Base-by-base conservation (phyloP, 2,113 vertebrate genomes). In the Microcebus jonahi region DNA sequence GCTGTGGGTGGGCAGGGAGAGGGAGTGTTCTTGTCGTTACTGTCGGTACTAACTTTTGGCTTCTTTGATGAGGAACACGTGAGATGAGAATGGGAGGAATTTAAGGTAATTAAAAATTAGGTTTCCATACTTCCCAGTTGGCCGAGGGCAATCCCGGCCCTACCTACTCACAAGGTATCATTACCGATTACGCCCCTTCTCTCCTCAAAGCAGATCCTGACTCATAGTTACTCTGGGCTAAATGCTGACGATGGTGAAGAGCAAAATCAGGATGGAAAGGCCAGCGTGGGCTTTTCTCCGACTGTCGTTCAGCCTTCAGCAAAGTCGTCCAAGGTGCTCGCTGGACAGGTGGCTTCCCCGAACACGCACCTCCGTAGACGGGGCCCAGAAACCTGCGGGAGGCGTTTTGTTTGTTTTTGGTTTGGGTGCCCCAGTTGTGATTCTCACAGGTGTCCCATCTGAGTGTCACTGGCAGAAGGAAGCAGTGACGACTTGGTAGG, bases 41-140 rank as follows among this genome's bases (percentile, higher is more conserved):
- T 31, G 67, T 48, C 1, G 0, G 34, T 31, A 18, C 29, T 48
- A 36, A 55, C 1, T 11, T 12, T 70, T 20, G 39, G 68, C 9
- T 45, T 89, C 90, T 89, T 84, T 57, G 67, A 95, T 45, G 73
- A 77, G 59, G 31, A 63, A 1, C 27, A 23, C 39, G 14, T 31
- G 34, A 53, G 50, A 27, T 39, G 67, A 89, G 84, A 94, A 90
- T 55, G 75, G 55, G 70, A 87, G n/a, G 84, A 90, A 96, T 82
- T 86, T 48, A 73, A 91, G 48, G 36, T 48, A 90, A 91, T 82
- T 89, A 55, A 86, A 70, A 88, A 29, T 57, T 27, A 68, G 18
- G 12, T 6, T 11, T 61, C 17, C 27, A 31, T 2, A 13, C 68
- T 50, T 80, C 39, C 76, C 17, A 21, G 29, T 82, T 27, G 53